Evolutionary conservation across 2,113 vertebrate genomes (phyloP).

Genomic region (Callionymus lyra): DNA sequence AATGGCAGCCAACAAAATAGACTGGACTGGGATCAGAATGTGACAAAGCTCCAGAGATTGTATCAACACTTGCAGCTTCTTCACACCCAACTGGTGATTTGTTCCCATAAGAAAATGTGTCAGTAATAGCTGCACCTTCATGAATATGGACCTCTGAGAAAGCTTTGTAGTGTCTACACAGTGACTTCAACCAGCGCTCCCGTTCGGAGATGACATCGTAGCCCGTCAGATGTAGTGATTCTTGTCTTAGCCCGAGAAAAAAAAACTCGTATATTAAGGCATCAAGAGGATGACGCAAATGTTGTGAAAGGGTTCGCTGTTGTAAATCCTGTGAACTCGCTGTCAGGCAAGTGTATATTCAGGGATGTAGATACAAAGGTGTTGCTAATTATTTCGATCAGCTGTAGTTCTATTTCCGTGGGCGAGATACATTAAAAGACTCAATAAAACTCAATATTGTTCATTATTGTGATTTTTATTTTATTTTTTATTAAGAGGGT

Average conservation of each 20-base stretch:
- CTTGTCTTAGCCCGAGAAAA: slow-evolving; percentile 28
- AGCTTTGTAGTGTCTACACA: slow-evolving; percentile 61
- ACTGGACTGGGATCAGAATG: slow-evolving; percentile 39
- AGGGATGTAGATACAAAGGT: slow-evolving; percentile 44
- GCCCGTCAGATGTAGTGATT: slow-evolving; percentile 46
- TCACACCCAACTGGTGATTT: slow-evolving; percentile 52
- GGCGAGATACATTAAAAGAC: slow-evolving; percentile 41
- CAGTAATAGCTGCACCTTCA: slow-evolving; percentile 67
- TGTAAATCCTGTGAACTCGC: slow-evolving; percentile 47
- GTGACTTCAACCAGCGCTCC: slow-evolving; percentile 58
- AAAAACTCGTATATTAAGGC: slow-evolving; percentile 42
- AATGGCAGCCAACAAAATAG: slow-evolving; percentile 14
- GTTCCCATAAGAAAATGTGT: slow-evolving; percentile 69
- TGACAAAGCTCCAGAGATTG: slow-evolving; percentile 40
- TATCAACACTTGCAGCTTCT: slow-evolving; percentile 18
- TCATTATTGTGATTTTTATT: slow-evolving; percentile 12
- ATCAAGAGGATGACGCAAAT: slow-evolving; percentile 66
- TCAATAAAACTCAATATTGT: slow-evolving; percentile 27
- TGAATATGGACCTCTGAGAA: slow-evolving; percentile 58
- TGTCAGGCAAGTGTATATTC: slow-evolving; percentile 50
- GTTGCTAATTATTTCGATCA: slow-evolving; percentile 49
- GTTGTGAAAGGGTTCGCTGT: slow-evolving; percentile 63
- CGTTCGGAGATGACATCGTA: slow-evolving; percentile 58
- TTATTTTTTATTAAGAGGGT: slow-evolving; percentile 36
- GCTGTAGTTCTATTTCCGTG: slow-evolving; percentile 37